A percentile compares a stretch with the other conserved stretches of the same genome.
These are phyloP conservation scores for Agelaius phoeniceus DNA, from an alignment of 2,113 vertebrate genomes.

Conservation along the genomic window DNA sequence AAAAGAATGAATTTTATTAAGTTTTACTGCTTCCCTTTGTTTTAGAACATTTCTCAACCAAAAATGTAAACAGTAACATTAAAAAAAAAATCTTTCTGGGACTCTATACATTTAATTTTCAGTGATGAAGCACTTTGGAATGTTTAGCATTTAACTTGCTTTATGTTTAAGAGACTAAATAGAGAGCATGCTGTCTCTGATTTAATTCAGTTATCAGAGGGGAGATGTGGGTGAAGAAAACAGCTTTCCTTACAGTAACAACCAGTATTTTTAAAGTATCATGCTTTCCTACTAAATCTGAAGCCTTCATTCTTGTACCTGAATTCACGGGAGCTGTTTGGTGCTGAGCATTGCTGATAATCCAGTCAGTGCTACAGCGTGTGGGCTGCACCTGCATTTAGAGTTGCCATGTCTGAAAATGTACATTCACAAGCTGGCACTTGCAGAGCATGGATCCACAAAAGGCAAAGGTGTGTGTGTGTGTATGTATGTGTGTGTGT, in stretches of 20 bases:
- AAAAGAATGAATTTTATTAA: not conserved
- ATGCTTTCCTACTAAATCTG: not conserved
- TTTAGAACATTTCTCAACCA: not conserved
- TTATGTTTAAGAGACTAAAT: not conserved
- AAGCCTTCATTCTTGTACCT: not conserved
- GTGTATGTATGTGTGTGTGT: accelerated
- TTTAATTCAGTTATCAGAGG: not conserved
- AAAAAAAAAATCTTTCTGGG: not conserved
- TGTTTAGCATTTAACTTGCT: not conserved
- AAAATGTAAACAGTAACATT: not conserved
- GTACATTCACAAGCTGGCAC: not conserved
- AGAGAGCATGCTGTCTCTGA: not conserved
- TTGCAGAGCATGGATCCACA: accelerated
- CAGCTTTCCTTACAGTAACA: not conserved
- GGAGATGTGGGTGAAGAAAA: not conserved
- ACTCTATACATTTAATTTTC: not conserved
- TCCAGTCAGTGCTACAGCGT: not conserved
- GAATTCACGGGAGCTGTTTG: not conserved
- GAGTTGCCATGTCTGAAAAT: not conserved
- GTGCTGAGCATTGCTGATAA: not conserved
- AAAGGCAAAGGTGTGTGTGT: not conserved
- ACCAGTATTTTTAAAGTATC: not conserved
- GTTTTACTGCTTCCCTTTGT: not conserved
- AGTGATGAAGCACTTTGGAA: not conserved
- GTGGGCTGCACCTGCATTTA: not conserved